These are phyloP conservation scores for Cyprinus carpio DNA, from an alignment of 2,113 vertebrate species.

Conservation along the genomic window DNA sequence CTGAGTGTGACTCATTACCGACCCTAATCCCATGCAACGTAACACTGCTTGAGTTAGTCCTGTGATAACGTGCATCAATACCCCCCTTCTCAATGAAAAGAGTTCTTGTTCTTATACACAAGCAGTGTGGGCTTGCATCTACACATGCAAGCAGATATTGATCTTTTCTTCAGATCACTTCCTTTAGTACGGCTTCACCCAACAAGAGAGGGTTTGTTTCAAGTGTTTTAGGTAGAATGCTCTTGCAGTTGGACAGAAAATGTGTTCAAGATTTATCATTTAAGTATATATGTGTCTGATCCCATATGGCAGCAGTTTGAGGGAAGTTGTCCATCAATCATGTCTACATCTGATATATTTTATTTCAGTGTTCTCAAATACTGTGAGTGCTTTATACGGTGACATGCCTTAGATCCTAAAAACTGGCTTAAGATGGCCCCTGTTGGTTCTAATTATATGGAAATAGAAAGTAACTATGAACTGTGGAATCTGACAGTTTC, in stretches of 20 bases:
- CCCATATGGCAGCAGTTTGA: slow-evolving; percentile 4
- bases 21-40: slow-evolving; percentile 14
- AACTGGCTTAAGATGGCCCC: not conserved
- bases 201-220: slow-evolving; percentile 29
- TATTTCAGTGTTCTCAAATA: not conserved
- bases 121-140: not conserved
- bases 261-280: not conserved
- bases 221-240: not conserved
- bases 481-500: not conserved
- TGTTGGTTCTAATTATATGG: not conserved
- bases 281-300: not conserved
- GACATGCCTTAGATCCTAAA: not conserved
- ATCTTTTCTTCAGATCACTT: slow-evolving; percentile 32
- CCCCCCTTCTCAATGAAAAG: slow-evolving; percentile 6
- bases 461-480: not conserved
- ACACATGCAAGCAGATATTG: slow-evolving; percentile 34
- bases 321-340: not conserved
- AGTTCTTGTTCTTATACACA: slow-evolving; percentile 35
- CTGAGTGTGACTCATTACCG: not conserved
- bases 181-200: not conserved
- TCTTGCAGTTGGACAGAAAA: not conserved
- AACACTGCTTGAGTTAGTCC: slow-evolving; percentile 5
- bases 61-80: not conserved
- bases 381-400: not conserved
- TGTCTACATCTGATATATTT: slow-evolving; percentile 2